Conservation (phyloP, 2,113 vertebrate genomes). For the Tachysurus fulvidraco region DNA sequence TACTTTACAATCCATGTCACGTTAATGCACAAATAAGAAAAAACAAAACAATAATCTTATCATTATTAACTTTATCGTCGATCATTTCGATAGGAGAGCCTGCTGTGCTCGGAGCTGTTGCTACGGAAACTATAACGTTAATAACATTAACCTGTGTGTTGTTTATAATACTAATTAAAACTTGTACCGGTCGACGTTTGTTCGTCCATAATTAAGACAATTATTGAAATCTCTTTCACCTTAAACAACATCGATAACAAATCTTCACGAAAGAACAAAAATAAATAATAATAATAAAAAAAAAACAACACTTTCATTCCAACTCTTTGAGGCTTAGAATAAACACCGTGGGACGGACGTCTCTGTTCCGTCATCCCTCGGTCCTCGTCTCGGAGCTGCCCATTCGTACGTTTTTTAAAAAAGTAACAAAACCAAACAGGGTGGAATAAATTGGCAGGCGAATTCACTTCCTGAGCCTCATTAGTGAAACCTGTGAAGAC, state of each 20-base stretch:
- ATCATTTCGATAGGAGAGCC: background rate
- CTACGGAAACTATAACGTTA: background rate
- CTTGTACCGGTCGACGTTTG: background rate
- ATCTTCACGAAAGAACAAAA: background rate
- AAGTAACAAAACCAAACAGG: slow-evolving; percentile 20
- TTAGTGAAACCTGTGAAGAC: slow-evolving; percentile 36
- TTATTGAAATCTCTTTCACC: background rate
- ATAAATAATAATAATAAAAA: too few relatives aligned
- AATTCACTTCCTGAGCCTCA: slow-evolving; percentile 12
- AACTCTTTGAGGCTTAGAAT: slow-evolving; percentile 12
- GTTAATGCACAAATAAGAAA: too few relatives aligned
- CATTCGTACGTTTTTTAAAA: background rate
- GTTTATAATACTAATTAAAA: background rate
- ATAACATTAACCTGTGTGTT: too few relatives aligned
- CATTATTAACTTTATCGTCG: background rate
- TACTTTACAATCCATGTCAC: too few relatives aligned
- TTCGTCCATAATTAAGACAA: background rate
- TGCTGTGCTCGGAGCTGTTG: background rate
- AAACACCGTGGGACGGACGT: background rate
- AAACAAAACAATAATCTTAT: too few relatives aligned
- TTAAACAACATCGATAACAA: background rate
- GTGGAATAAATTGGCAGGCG: slow-evolving; percentile 9
- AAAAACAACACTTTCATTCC: background rate
- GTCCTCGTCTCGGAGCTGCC: background rate
- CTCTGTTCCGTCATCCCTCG: background rate